Evolutionary conservation across 2,888 invertebrate species (phyloP).

Genomic region (Hoplodrina ambigua): DNA sequence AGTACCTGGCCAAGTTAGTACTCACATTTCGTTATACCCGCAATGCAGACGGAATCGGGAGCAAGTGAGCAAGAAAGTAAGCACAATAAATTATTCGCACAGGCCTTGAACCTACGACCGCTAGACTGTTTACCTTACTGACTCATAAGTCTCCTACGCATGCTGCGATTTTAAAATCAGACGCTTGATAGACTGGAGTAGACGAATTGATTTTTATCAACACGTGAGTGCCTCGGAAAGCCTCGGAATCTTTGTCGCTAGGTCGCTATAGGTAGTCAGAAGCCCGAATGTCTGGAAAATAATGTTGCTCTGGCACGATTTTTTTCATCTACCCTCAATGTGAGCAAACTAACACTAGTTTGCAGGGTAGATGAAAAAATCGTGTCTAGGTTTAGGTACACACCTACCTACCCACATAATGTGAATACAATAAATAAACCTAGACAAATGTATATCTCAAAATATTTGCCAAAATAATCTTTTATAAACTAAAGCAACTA

Average conservation of each 20-base stretch:
- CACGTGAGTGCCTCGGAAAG: too few relatives aligned
- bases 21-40: conserved; percentile 7
- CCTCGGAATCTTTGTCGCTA: too few relatives aligned
- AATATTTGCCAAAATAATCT: conserved; percentile 16
- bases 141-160: conserved; percentile 60
- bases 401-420: background rate
- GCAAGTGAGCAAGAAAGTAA: conserved; percentile 22
- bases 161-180: conserved; percentile 44
- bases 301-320: background rate
- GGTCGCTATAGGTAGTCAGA: too few relatives aligned
- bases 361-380: too few relatives aligned
- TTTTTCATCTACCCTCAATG: conserved; percentile 14
- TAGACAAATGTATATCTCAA: conserved; percentile 17
- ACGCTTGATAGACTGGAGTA: conserved; percentile 14
- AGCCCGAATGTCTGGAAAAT: background rate
- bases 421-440: conserved; percentile 4
- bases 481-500: conserved; percentile 17
- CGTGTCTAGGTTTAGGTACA: too few relatives aligned
- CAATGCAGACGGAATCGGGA: conserved; percentile 49
- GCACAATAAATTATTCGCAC: conserved; percentile 36
- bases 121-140: conserved; percentile 66
- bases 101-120: conserved; percentile 72
- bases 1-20: too few relatives aligned
- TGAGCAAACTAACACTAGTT: too few relatives aligned
- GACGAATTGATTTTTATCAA: background rate